Evolutionary conservation across 2,888 invertebrate species (phyloP).

Genomic region (Megaustenia siamemsis): DNA sequence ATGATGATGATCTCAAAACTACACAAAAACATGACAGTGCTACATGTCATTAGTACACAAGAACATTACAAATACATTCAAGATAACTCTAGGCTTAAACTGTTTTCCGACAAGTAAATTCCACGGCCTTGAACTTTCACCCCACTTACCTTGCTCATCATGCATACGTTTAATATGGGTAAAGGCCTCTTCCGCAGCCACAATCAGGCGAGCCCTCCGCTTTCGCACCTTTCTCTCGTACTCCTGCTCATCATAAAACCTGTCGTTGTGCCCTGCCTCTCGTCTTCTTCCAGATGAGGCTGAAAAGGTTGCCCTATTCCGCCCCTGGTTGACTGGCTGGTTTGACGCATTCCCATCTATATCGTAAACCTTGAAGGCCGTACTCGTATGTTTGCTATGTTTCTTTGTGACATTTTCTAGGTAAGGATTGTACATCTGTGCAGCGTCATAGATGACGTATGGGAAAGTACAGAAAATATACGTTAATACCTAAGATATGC

Average conservation of each 20-base stretch:
- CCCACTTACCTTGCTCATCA: constrained; percentile 80
- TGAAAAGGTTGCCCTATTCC: constrained; percentile 79
- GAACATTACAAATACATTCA: too few relatives aligned
- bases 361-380: constrained; percentile 92
- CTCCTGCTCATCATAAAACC: constrained; percentile 98
- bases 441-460: too few relatives aligned
- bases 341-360: constrained; percentile 86
- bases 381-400: constrained; percentile 64
- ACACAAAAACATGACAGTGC: too few relatives aligned
- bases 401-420: constrained; percentile 74
- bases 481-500: background rate
- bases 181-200: constrained; percentile 98
- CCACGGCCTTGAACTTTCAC: too few relatives aligned
- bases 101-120: too few relatives aligned
- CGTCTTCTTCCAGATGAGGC: constrained; percentile 87
- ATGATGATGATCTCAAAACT: too few relatives aligned
- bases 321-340: constrained; percentile 66
- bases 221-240: constrained; percentile 95
- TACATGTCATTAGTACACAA: too few relatives aligned
- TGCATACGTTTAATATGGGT: constrained; percentile 94
- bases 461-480: background rate
- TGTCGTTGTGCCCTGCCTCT: constrained; percentile 95
- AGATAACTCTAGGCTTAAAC: too few relatives aligned
- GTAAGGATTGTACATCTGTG: constrained; percentile 95
- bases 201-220: constrained; percentile 91